These are phyloP conservation scores for Nephila pilipes DNA, from an alignment of 1,140 invertebrate species.

Conservation along the genomic window DNA sequence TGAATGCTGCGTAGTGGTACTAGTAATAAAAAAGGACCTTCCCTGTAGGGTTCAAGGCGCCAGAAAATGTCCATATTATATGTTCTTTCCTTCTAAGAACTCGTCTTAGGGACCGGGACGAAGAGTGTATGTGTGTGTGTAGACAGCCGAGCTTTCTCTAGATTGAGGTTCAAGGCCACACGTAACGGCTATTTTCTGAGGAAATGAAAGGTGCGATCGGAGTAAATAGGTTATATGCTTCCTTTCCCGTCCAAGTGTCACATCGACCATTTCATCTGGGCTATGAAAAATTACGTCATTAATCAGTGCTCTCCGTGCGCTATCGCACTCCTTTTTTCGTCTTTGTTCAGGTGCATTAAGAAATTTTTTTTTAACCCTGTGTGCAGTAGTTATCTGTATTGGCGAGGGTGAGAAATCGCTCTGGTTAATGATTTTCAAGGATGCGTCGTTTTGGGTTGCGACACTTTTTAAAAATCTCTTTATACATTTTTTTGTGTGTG, in stretches of 20 bases:
- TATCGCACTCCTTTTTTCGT: not conserved
- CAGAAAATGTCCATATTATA: constrained; percentile 70
- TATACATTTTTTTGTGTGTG: not conserved
- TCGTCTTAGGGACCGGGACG: constrained; percentile 14
- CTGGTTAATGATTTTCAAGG: not conserved
- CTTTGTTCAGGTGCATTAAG: not conserved
- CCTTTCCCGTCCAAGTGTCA: not conserved
- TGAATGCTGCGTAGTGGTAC: constrained; percentile 63
- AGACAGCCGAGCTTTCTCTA: constrained; percentile 23
- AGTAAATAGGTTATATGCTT: constrained; percentile 49
- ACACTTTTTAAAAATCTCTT: no score
- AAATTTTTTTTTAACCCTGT: not conserved
- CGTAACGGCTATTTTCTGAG: constrained; percentile 34
- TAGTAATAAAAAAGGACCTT: constrained; percentile 61
- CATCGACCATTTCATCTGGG: not conserved
- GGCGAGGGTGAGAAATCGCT: not conserved
- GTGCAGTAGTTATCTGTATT: not conserved
- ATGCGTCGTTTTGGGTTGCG: not conserved
- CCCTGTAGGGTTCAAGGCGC: constrained; percentile 64
- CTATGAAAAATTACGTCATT: not conserved
- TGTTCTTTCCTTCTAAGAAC: constrained; percentile 70
- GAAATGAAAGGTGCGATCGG: constrained; percentile 56
- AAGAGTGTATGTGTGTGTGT: constrained; percentile 7
- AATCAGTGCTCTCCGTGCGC: not conserved
- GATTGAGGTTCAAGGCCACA: constrained; percentile 53